Evolutionary conservation across 2,113 vertebrate species (phyloP).

Genomic region (Bubo bubo): DNA sequence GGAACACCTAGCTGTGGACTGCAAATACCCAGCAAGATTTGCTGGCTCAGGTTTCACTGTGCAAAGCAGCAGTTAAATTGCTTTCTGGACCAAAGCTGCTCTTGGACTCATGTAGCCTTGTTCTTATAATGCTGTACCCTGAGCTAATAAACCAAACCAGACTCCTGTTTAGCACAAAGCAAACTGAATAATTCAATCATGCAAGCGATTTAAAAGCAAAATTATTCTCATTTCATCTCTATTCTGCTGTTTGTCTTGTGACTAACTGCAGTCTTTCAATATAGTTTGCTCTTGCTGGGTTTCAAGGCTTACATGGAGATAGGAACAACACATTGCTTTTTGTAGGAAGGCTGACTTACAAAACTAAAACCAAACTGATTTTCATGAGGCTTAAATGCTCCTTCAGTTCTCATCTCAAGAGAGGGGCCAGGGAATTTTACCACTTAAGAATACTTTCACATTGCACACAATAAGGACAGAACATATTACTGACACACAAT

Average conservation of each 20-base stretch:
- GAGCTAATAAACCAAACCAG: background rate
- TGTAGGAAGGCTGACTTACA: background rate
- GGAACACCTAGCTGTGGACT: background rate
- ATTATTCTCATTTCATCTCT: background rate
- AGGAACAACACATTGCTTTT: rapidly evolving
- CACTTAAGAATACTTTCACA: background rate
- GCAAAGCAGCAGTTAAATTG: background rate
- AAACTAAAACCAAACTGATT: background rate
- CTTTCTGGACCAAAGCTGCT: background rate
- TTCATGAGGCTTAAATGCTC: background rate
- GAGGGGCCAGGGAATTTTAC: background rate
- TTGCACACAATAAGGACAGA: background rate
- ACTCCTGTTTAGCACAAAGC: background rate
- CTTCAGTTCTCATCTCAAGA: background rate
- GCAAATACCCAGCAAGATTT: background rate
- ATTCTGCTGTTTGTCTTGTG: background rate
- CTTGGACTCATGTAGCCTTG: background rate
- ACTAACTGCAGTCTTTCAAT: background rate
- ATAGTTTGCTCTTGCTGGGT: background rate
- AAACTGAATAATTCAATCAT: background rate
- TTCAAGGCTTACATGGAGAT: background rate
- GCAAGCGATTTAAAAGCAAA: background rate
- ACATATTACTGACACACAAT: background rate
- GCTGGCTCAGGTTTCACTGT: background rate
- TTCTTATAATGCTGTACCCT: background rate